Evolutionary conservation across 2,888 invertebrate genomes (phyloP), one percentile per base, ranked within the genome.

Genomic region (Saturnia pavonia): DNA sequence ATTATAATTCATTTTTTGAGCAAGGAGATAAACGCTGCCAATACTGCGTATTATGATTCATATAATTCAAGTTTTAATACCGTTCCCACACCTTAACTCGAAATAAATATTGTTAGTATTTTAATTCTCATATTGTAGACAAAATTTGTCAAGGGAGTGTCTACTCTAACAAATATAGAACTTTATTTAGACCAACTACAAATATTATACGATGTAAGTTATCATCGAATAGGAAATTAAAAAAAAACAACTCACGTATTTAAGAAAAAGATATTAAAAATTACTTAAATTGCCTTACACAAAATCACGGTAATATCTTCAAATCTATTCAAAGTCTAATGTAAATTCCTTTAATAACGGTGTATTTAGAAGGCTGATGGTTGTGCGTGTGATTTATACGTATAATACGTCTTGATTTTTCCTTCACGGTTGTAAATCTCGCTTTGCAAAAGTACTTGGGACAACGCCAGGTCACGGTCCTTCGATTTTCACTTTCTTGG

Each of bases 361-460:
- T 68, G 71, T 67, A 79, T 34, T 67, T 71, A 3, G 70, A 71
- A 0, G 75, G 73, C 1, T 27, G 27, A 60, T 81, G 81, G 51
- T 69, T 76, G 70, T 81, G 80, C 34, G 72, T 67, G 0, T 71
- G 54, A 25, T 34, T 48, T 0, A 70, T 71, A 40, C 73, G 69
- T 9, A 74, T 9, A 8, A 77, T 72, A 0, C n/a, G 7, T 2
- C 74, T 72, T 11, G 22, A n/a, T 22, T 54, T 0, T 70, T n/a
- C 2, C 19, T 67, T 70, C 4, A 65, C 70, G 1, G 71, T 72
- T 22, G 71, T 72, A 72, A 78, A 76, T 22, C 74, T 70, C 0
- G 79, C 74, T 9, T 72, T 77, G 42, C 78, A 78, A n/a, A 68
- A 8, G 48, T 68, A 65, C 19, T 73, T 71, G 9, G 74, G 71